Base-by-base conservation (phyloP, 2,888 invertebrate species). In the Margaritifera margaritifera region DNA sequence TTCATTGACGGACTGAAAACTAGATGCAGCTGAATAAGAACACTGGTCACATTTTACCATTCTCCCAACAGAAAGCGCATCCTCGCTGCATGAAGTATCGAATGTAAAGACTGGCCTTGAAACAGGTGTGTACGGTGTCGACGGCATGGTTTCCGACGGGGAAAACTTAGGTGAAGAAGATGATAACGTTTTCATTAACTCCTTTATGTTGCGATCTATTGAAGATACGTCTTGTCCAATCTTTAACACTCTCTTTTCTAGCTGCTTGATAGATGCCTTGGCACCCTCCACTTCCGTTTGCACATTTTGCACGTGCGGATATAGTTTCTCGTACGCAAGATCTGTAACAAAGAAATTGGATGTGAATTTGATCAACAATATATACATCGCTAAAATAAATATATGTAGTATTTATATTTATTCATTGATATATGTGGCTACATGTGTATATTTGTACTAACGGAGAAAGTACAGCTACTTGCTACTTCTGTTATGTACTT, bases 221-320 rank as follows among this genome's bases (percentile, higher is more conserved):
- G 74, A 66, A 66, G 70, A 51, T 6, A 81, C 70, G 59, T 81
- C 79, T 57, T 77, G 75, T 58, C 80, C 71, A 42, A 81, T 78
- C 51, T 72, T 73, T 19, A 68, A 66, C 22, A 81, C 74, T 56
- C 75, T 76, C 42, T 72, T 72, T 64, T 84, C 84, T 6, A 86
- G 72, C 59, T 80, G 81, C 52, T 75, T 75, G 8, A 86, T 79
- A n/a, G 77, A 75, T 24, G 76, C 66, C 25, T 84, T 80, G 4
- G 84, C 85, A 51, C 81, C 82, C 62, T 86, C 84, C 42, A 86
- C 75, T 64, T 86, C 84, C 22, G 68, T 74, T 64, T 86, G 84
- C 11, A 86, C 71, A 50, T 70, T 80, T 66, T 82, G 81, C 8
- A 84, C 78, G 51, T 77, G 74, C 5, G 77, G 77, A 52, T 70